Evolutionary conservation across 2,113 vertebrate genomes (phyloP).

Genomic region (Ceuthmochares aereus): DNA sequence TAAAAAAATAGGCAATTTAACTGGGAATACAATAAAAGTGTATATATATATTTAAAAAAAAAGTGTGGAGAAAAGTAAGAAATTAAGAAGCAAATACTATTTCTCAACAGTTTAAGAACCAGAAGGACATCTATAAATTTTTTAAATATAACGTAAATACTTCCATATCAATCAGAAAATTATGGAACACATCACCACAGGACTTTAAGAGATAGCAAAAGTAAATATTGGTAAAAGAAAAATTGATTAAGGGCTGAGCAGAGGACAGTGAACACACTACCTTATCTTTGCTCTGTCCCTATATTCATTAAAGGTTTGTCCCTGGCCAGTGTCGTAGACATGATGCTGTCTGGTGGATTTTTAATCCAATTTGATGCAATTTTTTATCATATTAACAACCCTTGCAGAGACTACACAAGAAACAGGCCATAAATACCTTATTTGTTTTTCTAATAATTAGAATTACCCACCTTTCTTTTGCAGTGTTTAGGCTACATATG

Average conservation of each 20-base stretch:
- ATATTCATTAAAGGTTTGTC: not conserved
- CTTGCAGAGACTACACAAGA: not conserved
- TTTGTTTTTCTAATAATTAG: not conserved
- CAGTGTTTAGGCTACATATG: not conserved
- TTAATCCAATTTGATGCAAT: not conserved
- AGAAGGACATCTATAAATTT: not conserved
- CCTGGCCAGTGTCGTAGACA: not conserved
- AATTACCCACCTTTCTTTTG: not conserved
- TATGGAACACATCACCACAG: not conserved
- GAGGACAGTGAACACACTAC: not conserved
- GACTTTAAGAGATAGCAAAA: not conserved
- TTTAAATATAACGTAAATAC: not conserved
- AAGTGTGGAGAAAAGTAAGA: not conserved
- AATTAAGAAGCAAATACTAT: not conserved
- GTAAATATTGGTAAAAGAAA: fast-evolving
- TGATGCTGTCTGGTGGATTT: not conserved
- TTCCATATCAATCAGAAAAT: not conserved
- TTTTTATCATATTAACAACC: not conserved
- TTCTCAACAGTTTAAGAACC: not conserved
- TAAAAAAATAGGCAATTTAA: too few species aligned
- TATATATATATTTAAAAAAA: too few species aligned
- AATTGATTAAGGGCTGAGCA: not conserved
- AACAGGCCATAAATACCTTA: not conserved
- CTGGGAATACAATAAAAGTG: too few species aligned
- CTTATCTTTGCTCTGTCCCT: not conserved